Base-by-base conservation (phyloP, 2,797 vertebrate genomes). In the Sebastes kiyomatsui region DNA sequence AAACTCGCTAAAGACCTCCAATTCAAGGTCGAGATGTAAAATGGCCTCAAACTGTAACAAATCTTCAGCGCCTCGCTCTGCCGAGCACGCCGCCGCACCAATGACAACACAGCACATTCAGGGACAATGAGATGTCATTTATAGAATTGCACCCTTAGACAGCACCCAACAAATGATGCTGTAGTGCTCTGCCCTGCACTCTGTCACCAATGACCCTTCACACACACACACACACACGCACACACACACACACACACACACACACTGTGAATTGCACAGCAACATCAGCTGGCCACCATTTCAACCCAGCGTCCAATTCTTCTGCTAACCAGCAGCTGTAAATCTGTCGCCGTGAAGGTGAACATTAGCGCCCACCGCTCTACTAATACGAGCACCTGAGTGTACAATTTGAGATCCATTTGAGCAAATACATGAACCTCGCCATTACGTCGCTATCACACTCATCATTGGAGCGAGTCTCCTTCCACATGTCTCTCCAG, bases 81-180 rank as follows among this genome's bases (percentile, higher is more conserved):
- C 71, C 9, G 14, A 54, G 79, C 80, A 38, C 69, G 27, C 49
- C 0, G 22, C 52, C 9, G 35, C 77, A 56, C 78, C 68, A 32
- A 23, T 73, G 81, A 85, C 81, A 79, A 61, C 80, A 33, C 54
- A 27, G 75, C 80, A 65, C 82, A 85, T 87, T 83, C 81, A 80
- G 89, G 75, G 85, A 90, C 88, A 58, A 88, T 84, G 90, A 90
- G 83, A 68, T 84, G 85, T 82, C 86, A 68, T 91, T 91, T 88
- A 77, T 62, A 79, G 90, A 84, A 90, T 46, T 85, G 87, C 80
- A 84, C 77, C 46, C 67, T 70, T 18, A 75, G 62, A 87, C 70
- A n/a, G 70, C 32, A 59, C 27, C 79, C 76, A 72, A 85, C 82
- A 84, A 87, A 91, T 84, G 85, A 88, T 77, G 83, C 66, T 52